A percentile compares a stretch with the other conserved stretches of the same genome.
phyloP scores from a whole-genome alignment of 2,888 invertebrate species.

The Adela reaumurella region DNA sequence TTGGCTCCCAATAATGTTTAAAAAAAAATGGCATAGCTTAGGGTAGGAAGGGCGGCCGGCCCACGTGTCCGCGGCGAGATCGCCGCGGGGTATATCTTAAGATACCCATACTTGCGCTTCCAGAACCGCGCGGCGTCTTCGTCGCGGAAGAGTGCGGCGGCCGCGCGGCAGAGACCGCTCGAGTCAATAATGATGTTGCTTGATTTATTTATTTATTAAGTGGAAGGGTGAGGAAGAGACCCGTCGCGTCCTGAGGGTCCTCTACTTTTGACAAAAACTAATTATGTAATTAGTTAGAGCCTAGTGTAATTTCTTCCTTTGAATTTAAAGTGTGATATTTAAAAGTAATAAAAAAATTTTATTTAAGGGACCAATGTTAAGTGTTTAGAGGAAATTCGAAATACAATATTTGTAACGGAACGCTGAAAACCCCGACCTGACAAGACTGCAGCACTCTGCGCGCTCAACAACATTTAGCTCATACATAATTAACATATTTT shows the following conservation, averaged over 20 bases:
- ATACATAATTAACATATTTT: not conserved
- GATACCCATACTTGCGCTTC: no score
- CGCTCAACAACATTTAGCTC: not conserved
- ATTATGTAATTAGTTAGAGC: constrained; percentile 44
- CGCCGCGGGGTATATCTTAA: no score
- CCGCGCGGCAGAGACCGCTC: not conserved
- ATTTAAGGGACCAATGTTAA: constrained; percentile 56
- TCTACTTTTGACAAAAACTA: constrained; percentile 51
- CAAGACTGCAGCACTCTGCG: not conserved
- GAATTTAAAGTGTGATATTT: constrained; percentile 58
- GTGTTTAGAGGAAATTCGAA: constrained; percentile 48
- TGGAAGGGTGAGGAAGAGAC: not conserved
- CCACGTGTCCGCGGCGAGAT: no score
- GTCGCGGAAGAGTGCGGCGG: no score
- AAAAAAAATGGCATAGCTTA: no score
- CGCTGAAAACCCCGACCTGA: not conserved
- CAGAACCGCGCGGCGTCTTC: no score
- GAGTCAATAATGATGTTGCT: not conserved
- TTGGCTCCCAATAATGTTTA: no score
- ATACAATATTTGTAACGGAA: not conserved
- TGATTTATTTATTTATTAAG: not conserved
- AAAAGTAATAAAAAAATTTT: constrained; percentile 55
- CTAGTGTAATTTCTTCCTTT: constrained; percentile 47
- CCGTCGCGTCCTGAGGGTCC: constrained; percentile 8
- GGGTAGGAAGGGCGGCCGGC: no score